Percentiles rank a stretch among this genome's conserved stretches.
phyloP scores from a whole-genome alignment of 2,797 vertebrate species.

The Oreortyx pictus region DNA sequence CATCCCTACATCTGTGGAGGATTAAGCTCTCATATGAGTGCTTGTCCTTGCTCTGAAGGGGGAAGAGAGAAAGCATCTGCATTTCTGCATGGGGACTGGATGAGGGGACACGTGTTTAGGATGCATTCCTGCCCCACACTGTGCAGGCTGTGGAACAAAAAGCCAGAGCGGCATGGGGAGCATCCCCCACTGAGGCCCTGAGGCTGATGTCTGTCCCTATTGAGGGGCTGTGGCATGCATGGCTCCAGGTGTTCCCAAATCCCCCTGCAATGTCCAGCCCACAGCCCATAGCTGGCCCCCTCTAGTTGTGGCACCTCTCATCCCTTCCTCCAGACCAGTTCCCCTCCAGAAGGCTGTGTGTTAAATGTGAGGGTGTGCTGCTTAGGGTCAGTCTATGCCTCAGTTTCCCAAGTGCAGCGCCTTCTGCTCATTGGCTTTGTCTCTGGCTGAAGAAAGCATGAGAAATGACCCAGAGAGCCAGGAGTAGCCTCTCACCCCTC shows the following conservation, averaged over 20 bases:
- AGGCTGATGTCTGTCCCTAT: slow-evolving; percentile 17
- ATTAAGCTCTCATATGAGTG: slow-evolving; percentile 68
- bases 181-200: slow-evolving; percentile 62
- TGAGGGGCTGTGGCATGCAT: slow-evolving; percentile 61
- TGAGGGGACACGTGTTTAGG: background rate
- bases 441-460: background rate
- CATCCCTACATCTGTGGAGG: background rate
- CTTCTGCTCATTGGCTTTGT: background rate
- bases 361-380: background rate
- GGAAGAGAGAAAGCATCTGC: background rate
- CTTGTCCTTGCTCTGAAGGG: background rate
- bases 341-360: background rate
- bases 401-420: background rate
- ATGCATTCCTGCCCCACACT: background rate
- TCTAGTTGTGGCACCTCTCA: background rate
- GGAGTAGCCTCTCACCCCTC: background rate
- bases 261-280: background rate
- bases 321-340: background rate
- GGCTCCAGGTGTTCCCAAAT: slow-evolving; percentile 45
- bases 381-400: background rate
- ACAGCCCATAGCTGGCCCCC: background rate
- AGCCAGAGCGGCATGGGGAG: slow-evolving; percentile 14
- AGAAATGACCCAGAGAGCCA: background rate
- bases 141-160: slow-evolving; percentile 61
- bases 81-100: background rate